Conservation (phyloP, 2,888 invertebrate species). For the Tetranychus piercei region DNA sequence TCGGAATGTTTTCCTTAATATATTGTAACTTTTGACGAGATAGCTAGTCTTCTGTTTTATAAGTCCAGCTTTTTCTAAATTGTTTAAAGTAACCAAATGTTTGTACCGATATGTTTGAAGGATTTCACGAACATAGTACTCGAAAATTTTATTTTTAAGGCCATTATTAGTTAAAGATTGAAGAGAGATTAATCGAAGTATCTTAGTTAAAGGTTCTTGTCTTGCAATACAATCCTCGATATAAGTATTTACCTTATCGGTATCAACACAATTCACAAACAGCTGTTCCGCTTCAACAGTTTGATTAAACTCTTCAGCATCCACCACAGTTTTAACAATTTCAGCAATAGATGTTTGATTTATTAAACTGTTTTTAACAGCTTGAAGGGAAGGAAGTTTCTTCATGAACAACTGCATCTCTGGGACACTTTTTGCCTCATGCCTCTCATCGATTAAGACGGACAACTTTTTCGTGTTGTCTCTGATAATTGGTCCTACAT, state of each 20-base stretch:
- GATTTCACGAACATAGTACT: slow-evolving; percentile 52
- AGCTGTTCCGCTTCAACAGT: slow-evolving; percentile 71
- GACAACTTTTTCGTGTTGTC: slow-evolving; percentile 70
- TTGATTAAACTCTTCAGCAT: slow-evolving; percentile 55
- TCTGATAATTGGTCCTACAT: slow-evolving; percentile 64
- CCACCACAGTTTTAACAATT: slow-evolving; percentile 66
- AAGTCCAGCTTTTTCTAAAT: slow-evolving; percentile 67
- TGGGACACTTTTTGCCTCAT: slow-evolving; percentile 66
- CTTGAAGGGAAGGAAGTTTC: slow-evolving; percentile 64
- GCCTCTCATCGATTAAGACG: slow-evolving; percentile 56
- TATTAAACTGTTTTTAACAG: slow-evolving; percentile 65
- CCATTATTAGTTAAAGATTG: slow-evolving; percentile 85
- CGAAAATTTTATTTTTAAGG: slow-evolving; percentile 65
- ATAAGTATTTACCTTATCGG: slow-evolving; percentile 65
- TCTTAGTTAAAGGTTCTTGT: slow-evolving; percentile 55
- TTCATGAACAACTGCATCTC: slow-evolving; percentile 86
- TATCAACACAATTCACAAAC: slow-evolving; percentile 71
- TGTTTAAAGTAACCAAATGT: slow-evolving; percentile 57
- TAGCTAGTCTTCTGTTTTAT: slow-evolving; percentile 39
- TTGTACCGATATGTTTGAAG: slow-evolving; percentile 64
- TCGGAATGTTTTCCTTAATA: slow-evolving; percentile 44
- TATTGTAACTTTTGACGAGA: slow-evolving; percentile 30
- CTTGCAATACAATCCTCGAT: slow-evolving; percentile 83
- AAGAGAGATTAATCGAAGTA: slow-evolving; percentile 71
- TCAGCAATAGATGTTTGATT: slow-evolving; percentile 76